These are phyloP conservation scores for Acanthococcus lagerstroemiae DNA, from an alignment of 2,888 invertebrate species.

Conservation along the genomic window DNA sequence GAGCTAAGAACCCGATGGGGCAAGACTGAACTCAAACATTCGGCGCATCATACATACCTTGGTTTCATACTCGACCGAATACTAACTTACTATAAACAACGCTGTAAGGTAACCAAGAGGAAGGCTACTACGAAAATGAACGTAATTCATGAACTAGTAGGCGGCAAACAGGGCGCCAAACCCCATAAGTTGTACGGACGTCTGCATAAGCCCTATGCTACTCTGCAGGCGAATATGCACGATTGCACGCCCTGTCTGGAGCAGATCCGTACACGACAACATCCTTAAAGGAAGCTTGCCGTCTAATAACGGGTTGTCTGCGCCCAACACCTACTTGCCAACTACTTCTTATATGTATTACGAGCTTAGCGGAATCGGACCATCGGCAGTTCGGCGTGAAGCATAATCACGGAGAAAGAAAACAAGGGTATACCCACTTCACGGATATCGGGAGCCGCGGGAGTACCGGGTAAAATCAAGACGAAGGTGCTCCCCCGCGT, in stretches of 20 bases:
- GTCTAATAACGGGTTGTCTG: too few relatives aligned
- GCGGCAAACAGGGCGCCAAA: slow-evolving; percentile 27
- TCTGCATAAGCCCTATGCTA: slow-evolving; percentile 28
- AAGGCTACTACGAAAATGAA: slow-evolving; percentile 32
- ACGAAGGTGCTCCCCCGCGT: too few relatives aligned
- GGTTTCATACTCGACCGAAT: slow-evolving; percentile 34
- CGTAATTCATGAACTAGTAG: slow-evolving; percentile 31
- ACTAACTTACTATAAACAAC: slow-evolving; percentile 33
- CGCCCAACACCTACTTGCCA: too few relatives aligned
- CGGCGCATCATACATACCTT: slow-evolving; percentile 10
- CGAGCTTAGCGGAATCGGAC: too few relatives aligned
- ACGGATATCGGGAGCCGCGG: too few relatives aligned
- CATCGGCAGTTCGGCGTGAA: too few relatives aligned
- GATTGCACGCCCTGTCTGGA: slow-evolving; percentile 26
- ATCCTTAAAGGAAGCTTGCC: too few relatives aligned
- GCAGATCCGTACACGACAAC: slow-evolving; percentile 27
- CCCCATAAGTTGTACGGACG: slow-evolving; percentile 29
- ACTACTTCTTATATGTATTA: too few relatives aligned
- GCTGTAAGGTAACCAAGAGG: slow-evolving; percentile 20
- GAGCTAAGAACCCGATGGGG: slow-evolving; percentile 17
- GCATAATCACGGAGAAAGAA: too few relatives aligned
- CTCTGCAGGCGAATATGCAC: slow-evolving; percentile 32
- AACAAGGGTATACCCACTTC: too few relatives aligned
- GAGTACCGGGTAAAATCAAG: too few relatives aligned
- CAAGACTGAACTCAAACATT: slow-evolving; percentile 13